Evolutionary conservation across 2,888 invertebrate species (phyloP), one percentile per base, ranked within the genome.

Genomic region (Apamea monoglypha): DNA sequence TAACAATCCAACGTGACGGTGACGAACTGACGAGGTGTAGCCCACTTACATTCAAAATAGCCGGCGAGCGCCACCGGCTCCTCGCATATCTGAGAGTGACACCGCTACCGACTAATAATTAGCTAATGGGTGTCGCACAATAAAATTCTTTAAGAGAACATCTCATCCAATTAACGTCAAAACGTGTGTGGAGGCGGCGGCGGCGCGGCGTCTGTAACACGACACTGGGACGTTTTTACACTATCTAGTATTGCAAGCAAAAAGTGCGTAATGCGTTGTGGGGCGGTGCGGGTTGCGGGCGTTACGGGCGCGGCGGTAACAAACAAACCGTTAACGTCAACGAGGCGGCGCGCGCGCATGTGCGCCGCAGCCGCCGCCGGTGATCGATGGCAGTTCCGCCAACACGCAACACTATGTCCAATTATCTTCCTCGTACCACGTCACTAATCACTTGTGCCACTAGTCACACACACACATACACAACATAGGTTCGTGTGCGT

Each of bases 281-380:
- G 87, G 87, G 82, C 78, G 69, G 70, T 69, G 77, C 70, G 84
- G 76, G 75, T 16, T 47, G n/a, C 32, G 64, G 50, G 44, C 21
- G n/a, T 14, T 32, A 7, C 36, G 36, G 68, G 53, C 32, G 74
- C 83, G 85, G 76, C 76, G 79, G 81, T 74, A 80, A 81, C 92
- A 90, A 93, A 94, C 94, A 93, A 93, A 94, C 94, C 94, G 94
- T 94, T 91, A 93, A 76, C 81, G 88, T 88, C 90, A 86, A 77
- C 89, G 92, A 90, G 90, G 85, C 84, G 86, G 78, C 82, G 85
- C 86, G 74, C 75, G 82, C 84, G 81, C 88, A 88, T 84, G 87
- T 88, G 90, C 76, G 84, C n/a, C 80, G 78, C 81, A 85, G 85
- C 83, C 81, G 86, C 86, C 71, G 74, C 80, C 69, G 70, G 78